These are phyloP conservation scores for Aplidium turbinatum DNA, from an alignment of 23 tunicate species.

Conservation along the genomic window DNA sequence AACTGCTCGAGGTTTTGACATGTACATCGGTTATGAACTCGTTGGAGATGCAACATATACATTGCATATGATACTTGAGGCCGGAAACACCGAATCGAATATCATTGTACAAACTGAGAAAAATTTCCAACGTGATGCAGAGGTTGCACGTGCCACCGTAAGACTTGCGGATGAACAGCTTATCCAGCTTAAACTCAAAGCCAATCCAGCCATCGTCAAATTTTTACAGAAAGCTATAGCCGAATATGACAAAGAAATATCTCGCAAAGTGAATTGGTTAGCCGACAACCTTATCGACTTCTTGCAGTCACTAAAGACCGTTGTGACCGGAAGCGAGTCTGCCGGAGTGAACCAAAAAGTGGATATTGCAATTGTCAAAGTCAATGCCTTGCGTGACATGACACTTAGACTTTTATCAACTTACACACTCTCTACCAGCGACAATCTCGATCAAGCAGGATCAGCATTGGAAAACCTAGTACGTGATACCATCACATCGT, in stretches of 20 bases:
- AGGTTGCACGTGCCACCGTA: constrained; percentile 39
- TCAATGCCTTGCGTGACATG: constrained; percentile 7
- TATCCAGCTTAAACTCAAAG: constrained; percentile 44
- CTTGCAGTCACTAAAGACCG: constrained; percentile 43
- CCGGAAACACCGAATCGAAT: background rate
- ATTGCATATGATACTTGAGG: constrained; percentile 30
- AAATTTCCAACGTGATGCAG: constrained; percentile 31
- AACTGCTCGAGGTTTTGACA: constrained; percentile 30
- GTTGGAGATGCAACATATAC: constrained; percentile 36
- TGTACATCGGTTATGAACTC: constrained; percentile 52
- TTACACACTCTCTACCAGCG: background rate
- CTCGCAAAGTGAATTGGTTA: constrained; percentile 58
- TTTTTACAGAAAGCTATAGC: constrained; percentile 30
- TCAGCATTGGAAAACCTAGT: constrained; percentile 16
- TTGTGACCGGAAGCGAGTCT: constrained; percentile 42
- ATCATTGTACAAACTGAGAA: constrained; percentile 38
- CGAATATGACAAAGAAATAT: constrained; percentile 36
- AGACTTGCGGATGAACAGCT: constrained; percentile 40
- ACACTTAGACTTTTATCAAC: constrained; percentile 8
- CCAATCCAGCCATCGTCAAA: constrained; percentile 46
- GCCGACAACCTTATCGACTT: constrained; percentile 50
- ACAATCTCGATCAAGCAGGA: constrained; percentile 12
- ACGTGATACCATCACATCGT: constrained; percentile 10
- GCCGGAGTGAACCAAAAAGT: background rate
- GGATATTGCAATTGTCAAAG: constrained; percentile 22